Evolutionary conservation across 2,888 invertebrate species (phyloP).

Genomic region (Amphipyra tragopoginis): DNA sequence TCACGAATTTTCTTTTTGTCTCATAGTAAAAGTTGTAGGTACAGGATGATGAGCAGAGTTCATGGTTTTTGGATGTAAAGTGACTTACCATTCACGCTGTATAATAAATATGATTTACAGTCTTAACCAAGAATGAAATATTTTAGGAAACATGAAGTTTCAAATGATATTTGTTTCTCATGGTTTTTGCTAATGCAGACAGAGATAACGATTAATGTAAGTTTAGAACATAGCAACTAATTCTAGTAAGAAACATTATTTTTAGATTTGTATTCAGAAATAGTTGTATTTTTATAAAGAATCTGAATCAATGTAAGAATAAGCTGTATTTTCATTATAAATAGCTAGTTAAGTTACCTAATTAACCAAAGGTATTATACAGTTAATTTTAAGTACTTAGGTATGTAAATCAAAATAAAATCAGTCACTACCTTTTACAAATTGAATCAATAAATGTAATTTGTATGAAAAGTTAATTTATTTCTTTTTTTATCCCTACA

Average conservation of each 20-base stretch:
- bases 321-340: constrained; percentile 34
- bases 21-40: too few species aligned
- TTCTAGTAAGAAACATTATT: constrained; percentile 25
- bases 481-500: not conserved
- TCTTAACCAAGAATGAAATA: too few species aligned
- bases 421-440: constrained; percentile 79
- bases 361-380: constrained; percentile 82
- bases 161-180: not conserved
- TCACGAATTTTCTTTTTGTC: too few species aligned
- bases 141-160: too few species aligned
- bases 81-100: too few species aligned
- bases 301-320: constrained; percentile 35
- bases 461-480: constrained; percentile 6
- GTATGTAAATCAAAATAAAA: constrained; percentile 60
- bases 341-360: constrained; percentile 80
- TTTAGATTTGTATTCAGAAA: constrained; percentile 31
- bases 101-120: too few species aligned
- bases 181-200: not conserved
- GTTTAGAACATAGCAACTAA: constrained; percentile 5
- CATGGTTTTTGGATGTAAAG: too few species aligned
- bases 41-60: too few species aligned
- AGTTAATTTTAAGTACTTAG: constrained; percentile 66
- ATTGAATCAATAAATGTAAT: constrained; percentile 61
- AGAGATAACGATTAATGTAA: not conserved
- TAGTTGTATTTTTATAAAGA: constrained; percentile 24